Evolutionary conservation across 2,113 vertebrate species (phyloP).

Genomic region (Enhydra lutris): DNA sequence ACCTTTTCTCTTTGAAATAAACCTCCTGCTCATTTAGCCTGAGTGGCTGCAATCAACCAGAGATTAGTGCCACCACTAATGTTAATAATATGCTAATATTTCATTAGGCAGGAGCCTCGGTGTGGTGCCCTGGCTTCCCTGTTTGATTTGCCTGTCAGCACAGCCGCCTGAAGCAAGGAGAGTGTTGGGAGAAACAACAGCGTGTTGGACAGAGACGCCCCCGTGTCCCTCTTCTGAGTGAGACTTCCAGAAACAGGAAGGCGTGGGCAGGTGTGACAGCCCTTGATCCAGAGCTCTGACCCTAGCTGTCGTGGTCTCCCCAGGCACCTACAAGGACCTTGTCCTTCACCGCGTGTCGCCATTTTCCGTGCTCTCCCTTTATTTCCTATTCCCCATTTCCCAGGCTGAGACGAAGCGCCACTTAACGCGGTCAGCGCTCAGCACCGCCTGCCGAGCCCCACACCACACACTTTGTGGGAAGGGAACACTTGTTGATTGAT

Average conservation of each 20-base stretch:
- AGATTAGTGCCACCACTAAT: conserved; percentile 83
- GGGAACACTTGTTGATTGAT: neutral
- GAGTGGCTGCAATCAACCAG: conserved; percentile 86
- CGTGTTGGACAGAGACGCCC: neutral
- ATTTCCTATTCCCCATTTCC: neutral
- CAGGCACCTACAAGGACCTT: neutral
- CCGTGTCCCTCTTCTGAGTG: neutral
- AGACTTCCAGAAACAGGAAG: neutral
- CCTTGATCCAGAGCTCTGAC: neutral
- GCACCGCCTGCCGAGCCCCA: neutral
- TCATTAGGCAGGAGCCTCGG: conserved; percentile 89
- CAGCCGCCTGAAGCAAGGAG: conserved; percentile 47
- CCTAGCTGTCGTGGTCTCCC: neutral
- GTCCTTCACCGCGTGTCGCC: rapidly evolving
- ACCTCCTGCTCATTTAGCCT: conserved; percentile 85
- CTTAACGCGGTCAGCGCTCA: neutral
- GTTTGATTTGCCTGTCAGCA: conserved; percentile 77
- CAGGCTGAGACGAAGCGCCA: neutral
- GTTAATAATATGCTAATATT: conserved; percentile 94
- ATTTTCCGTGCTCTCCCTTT: neutral
- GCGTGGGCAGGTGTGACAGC: rapidly evolving
- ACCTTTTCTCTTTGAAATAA: conserved; percentile 80
- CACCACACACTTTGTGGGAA: neutral
- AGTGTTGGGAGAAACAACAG: neutral
- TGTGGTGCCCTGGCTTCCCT: conserved; percentile 81